Base-by-base conservation (phyloP, 2,888 invertebrate species). In the Nemurella pictetii region DNA sequence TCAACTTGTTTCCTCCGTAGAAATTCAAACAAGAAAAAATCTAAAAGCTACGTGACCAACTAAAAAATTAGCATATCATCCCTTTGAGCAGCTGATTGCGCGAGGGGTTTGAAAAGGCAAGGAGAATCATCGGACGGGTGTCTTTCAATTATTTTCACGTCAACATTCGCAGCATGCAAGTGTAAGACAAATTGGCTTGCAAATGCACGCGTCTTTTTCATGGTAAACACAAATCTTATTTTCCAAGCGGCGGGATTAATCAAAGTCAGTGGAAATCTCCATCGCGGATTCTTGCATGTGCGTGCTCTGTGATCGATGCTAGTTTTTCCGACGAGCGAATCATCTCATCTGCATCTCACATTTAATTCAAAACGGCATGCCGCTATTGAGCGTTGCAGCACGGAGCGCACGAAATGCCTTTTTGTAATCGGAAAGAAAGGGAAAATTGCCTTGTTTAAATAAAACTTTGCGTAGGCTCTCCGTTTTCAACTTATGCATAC, bases 121-220 rank as follows among this genome's bases (percentile, higher is more conserved):
- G 1, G 55, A n/a, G 25, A 36, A 36, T 0, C 32, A 4, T 20
- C 5, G 80, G 35, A 35, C 4, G 80, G 36, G 80, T 35, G 35
- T 36, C 27, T 28, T 82, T 82, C 82, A 82, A 82, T 82, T 82
- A 82, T 28, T 29, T 82, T 4, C 26, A 20, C 82, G 82, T 82
- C 82, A 82, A 28, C 27, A 55, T 15, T 28, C 72, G 72, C 55
- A 35, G 32, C 80, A 25, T 35, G 32, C 3, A 26, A 32, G 35
- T 82, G 55, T 28, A 28, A 82, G 82, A 82, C 72, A 82, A 82
- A 82, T 82, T 72, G 82, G 28, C 36, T 36, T 55, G 15, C n/a
- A n/a, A n/a, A n/a, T n/a, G 36, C 35, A 26, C n/a, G 28, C 75
- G 7, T 78, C 78, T 82, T 55, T 77, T 81, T 36, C 81, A 36